These are phyloP conservation scores for Amphibalanus amphitrite DNA, from an alignment of 1,140 invertebrate genomes.

Conservation along the genomic window DNA sequence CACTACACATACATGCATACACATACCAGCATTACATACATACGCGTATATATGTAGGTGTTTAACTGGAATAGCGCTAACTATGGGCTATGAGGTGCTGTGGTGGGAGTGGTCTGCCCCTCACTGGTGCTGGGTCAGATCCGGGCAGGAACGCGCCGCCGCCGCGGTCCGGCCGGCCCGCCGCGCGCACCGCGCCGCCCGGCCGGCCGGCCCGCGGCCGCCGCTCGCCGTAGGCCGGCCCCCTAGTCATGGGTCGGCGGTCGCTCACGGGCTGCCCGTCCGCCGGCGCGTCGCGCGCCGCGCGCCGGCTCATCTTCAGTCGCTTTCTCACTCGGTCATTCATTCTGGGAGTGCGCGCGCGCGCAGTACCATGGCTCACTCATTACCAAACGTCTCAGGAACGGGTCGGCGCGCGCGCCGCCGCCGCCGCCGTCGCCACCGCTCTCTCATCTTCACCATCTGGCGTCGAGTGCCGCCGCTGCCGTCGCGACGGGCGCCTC, in stretches of 20 bases:
- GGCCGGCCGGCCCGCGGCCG: no score
- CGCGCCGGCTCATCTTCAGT: not conserved
- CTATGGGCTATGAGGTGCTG: not conserved
- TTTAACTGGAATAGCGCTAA: not conserved
- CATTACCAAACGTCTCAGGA: not conserved
- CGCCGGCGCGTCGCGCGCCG: no score
- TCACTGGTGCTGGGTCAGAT: not conserved
- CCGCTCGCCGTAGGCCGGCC: no score
- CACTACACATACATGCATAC: not conserved
- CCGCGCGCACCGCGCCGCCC: no score
- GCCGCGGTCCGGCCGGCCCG: no score
- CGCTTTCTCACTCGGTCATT: not conserved
- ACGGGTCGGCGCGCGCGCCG: not conserved
- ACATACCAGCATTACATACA: constrained; percentile 1
- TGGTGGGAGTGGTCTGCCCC: not conserved
- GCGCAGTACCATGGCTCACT: not conserved
- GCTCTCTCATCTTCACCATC: no score
- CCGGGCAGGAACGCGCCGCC: no score
- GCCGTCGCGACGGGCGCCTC: no score
- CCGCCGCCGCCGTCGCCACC: no score
- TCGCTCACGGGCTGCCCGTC: not conserved
- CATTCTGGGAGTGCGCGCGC: not conserved
- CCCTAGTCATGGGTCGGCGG: not conserved
- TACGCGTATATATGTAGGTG: not conserved
- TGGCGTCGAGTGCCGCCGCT: no score